Percentiles rank a stretch among this genome's conserved stretches.
Evolutionary conservation across 2,113 vertebrate species (phyloP).

Genomic region (Pycnonotus jocosus): DNA sequence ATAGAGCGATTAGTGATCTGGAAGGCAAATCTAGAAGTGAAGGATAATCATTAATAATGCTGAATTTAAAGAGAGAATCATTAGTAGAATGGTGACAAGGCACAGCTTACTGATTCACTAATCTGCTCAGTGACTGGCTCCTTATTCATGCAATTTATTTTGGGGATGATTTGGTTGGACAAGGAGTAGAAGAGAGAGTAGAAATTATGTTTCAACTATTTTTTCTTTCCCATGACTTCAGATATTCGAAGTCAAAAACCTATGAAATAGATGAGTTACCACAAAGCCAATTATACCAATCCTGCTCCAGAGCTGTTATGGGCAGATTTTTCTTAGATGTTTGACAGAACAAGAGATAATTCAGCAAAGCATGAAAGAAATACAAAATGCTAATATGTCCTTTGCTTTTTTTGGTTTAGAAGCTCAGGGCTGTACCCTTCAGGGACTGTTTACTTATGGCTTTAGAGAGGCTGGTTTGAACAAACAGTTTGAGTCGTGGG

Average conservation of each 20-base stretch:
- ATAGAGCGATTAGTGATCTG: not conserved
- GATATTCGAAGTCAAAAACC: not conserved
- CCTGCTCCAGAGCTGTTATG: not conserved
- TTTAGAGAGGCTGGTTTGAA: not conserved
- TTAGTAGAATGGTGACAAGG: slow-evolving; percentile 20
- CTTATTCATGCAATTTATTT: slow-evolving; percentile 19
- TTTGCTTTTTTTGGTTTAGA: not conserved
- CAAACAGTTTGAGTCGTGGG: not conserved
- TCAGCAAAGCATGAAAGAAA: slow-evolving; percentile 39
- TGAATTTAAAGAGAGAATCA: slow-evolving; percentile 1
- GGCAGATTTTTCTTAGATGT: slow-evolving; percentile 17
- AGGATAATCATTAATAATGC: slow-evolving; percentile 25
- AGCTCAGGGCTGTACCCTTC: not conserved
- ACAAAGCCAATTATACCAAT: slow-evolving; percentile 30
- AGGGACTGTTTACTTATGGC: not conserved
- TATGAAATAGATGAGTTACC: slow-evolving; percentile 21
- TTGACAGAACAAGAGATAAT: slow-evolving; percentile 34
- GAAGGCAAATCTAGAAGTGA: not conserved
- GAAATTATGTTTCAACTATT: slow-evolving; percentile 5
- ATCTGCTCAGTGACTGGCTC: not conserved
- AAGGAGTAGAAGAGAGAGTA: not conserved
- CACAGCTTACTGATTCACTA: not conserved
- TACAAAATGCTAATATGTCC: not conserved
- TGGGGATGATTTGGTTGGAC: slow-evolving; percentile 18
- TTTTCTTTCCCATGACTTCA: slow-evolving; percentile 1